Evolutionary conservation across 2,797 vertebrate genomes (phyloP), one percentile per base, ranked within the genome.

Genomic region (Gastrophryne carolinensis): DNA sequence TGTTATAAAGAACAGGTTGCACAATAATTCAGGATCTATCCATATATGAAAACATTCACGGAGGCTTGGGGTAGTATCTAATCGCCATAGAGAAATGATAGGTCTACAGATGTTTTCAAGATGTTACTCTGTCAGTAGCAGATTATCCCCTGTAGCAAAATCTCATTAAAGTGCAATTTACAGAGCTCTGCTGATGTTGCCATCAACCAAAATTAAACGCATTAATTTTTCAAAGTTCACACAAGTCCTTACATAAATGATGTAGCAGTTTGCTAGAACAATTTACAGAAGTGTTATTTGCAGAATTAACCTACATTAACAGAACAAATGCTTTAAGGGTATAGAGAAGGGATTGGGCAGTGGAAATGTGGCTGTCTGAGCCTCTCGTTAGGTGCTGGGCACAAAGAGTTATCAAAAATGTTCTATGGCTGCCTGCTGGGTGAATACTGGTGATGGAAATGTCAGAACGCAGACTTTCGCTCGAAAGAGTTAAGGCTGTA

Each of bases 131-230:
- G 95, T 96, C 96, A 96, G 95, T 96, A 97, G 95, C 95, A 97
- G 96, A 98, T 99, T 98, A 99, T 98, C 96, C 98, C 98, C 98
- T 97, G 96, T 98, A 98, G 98, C 96, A 99, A 98, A 98, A 98
- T 97, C 96, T 98, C 98, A 99, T 99, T 99, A 99, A 98, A 99
- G 92, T 95, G 95, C 98, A 98, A 98, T 99, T 99, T 98, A 98
- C 95, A 93, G 95, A 98, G 95, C 95, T 92, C 91, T 91, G 90
- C 95, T 98, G 96, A 98, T 99, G 96, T 96, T 98, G 94, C 96
- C 97, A 98, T 99, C 96, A 98, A 98, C 93, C 93, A 98, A 98
- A 99, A 99, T 99, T 98, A 98, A 98, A 97, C 93, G 95, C 96
- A 98, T 98, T 98, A 95, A 98, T 99, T 98, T 98, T 97, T 98